Evolutionary conservation across 2,797 vertebrate genomes (phyloP).

Genomic region (Uromys caudimaculatus): DNA sequence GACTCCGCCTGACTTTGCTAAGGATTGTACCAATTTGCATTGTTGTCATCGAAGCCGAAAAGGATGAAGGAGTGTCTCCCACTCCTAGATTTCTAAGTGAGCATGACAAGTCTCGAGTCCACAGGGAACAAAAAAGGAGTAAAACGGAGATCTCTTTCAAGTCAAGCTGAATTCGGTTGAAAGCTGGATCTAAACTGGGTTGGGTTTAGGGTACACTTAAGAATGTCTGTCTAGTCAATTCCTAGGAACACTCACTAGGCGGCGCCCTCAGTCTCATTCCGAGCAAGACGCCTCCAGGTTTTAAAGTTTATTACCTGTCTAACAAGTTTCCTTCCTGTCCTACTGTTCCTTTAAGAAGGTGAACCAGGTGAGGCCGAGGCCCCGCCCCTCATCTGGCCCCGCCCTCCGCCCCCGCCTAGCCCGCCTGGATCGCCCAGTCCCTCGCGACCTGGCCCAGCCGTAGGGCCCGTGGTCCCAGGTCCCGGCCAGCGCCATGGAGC

Average conservation of each 20-base stretch:
- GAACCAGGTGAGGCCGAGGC: constrained; percentile 77
- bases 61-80: background rate
- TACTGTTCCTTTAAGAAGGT: constrained; percentile 82
- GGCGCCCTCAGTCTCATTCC: constrained; percentile 62
- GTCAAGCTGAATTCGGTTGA: background rate
- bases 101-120: background rate
- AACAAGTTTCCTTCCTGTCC: constrained; percentile 65
- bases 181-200: background rate
- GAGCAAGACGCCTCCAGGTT: background rate
- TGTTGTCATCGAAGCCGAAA: background rate
- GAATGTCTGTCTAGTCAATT: background rate
- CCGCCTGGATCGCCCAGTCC: background rate
- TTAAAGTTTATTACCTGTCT: constrained; percentile 62
- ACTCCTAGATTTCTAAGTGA: background rate
- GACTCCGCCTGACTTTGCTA: background rate
- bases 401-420: constrained; percentile 21
- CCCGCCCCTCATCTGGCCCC: constrained; percentile 47
- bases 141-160: background rate
- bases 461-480: constrained; percentile 74
- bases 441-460: constrained; percentile 40
- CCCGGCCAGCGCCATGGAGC: constrained; percentile 79
- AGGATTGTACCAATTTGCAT: background rate
- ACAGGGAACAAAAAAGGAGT: background rate
- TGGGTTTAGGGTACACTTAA: background rate
- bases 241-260: constrained; percentile 61